Evolutionary conservation across 2,797 vertebrate genomes (phyloP), one percentile per base, ranked within the genome.

Genomic region (Thalassophryne amazonica): DNA sequence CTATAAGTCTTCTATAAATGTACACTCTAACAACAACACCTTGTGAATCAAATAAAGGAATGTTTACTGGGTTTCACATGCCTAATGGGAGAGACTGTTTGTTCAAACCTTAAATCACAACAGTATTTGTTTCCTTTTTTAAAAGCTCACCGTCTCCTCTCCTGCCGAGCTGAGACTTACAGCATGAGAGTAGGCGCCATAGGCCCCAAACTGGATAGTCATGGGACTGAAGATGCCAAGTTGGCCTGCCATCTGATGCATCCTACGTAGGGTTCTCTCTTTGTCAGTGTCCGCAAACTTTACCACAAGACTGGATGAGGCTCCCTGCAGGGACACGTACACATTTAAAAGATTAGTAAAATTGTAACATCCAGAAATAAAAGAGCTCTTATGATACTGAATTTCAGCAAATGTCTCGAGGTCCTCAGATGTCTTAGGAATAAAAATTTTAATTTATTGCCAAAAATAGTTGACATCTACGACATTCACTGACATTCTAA

Each of bases 161-260:
- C 82, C 85, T 78, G 85, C 80, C 64, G 78, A 76, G 80, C 86
- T 82, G 81, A 84, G 73, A 87, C 94, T 90, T 91, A 98, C 95
- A 93, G 95, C 94, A 45, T 97, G 95, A 56, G 94, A 95, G 80
- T 98, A 98, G 60, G 95, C 93, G 68, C 95, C 95, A 1, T 96
- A 98, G 74, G 95, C 93, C 7, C 95, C 95, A 0, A 97, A 96
- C 82, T 95, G 96, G 88, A 96, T 92, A 58, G 94, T 94, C 86
- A 96, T 93, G 5, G 95, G 94, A 82, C 94, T 96, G 85, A 97
- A 96, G 85, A 96, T 93, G 31, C 96, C 94, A 76, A 98, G 93
- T 88, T 98, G 95, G 46, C 95, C 94, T 0, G 94, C 95, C 96
- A 97, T 97, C 90, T 98, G 95, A 89, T 98, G 96, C 96, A 98